These are phyloP conservation scores for Mustela nigripes DNA, from an alignment of 2,113 vertebrate genomes.

Conservation along the genomic window DNA sequence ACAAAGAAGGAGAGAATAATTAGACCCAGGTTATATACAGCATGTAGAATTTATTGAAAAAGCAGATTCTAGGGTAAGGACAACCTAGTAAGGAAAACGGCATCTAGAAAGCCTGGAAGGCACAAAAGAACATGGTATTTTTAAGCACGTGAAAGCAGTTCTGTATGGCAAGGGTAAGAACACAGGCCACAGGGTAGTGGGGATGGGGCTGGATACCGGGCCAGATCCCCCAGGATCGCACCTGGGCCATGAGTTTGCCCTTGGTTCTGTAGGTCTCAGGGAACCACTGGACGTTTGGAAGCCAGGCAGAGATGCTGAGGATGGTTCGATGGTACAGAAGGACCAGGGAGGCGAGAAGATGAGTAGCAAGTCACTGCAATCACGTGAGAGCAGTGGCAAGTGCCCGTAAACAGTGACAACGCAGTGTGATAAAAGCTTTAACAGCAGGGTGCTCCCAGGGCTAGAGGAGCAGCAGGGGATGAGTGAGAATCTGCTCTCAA, in stretches of 20 bases:
- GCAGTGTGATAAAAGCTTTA: not conserved
- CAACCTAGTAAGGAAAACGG: constrained; percentile 3
- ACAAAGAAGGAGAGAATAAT: constrained; percentile 34
- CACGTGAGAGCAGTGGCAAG: not conserved
- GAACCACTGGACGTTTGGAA: not conserved
- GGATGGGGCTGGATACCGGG: not conserved
- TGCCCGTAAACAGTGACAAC: not conserved
- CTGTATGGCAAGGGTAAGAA: not conserved
- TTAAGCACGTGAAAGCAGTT: not conserved
- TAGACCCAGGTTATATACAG: not conserved
- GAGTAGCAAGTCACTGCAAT: not conserved
- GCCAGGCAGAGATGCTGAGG: not conserved
- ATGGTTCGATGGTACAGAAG: not conserved
- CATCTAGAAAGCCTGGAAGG: not conserved
- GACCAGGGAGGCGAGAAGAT: not conserved
- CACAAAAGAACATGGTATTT: constrained; percentile 22
- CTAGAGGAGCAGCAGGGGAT: not conserved
- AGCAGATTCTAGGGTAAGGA: not conserved
- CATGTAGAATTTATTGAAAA: constrained; percentile 41
- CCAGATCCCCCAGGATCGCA: not conserved
- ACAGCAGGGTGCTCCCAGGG: not conserved
- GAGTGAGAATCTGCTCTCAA: constrained; percentile 58
- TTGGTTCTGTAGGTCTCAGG: not conserved
- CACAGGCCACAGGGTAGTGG: accelerated
- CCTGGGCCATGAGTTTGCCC: not conserved